phyloP scores from a whole-genome alignment of 2,797 vertebrate genomes.

The Halcyon chelicuti region DNA sequence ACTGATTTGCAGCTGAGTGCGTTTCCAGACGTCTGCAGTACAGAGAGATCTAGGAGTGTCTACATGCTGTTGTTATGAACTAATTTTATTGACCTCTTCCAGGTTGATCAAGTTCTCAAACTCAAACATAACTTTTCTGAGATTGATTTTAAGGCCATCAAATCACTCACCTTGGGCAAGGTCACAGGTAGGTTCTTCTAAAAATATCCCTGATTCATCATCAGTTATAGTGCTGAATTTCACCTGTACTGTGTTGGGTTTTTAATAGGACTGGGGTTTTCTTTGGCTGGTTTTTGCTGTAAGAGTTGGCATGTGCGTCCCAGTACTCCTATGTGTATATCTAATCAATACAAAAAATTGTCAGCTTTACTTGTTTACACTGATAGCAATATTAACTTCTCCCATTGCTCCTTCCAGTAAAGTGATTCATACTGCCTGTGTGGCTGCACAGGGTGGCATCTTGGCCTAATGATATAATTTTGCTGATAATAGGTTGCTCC shows the following conservation, averaged over 20 bases:
- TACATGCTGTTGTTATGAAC: background rate
- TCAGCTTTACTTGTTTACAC: background rate
- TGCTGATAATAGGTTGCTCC: background rate
- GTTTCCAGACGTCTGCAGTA: background rate
- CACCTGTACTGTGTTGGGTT: background rate
- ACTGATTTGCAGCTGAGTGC: background rate
- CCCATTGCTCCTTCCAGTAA: background rate
- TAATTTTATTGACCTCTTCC: constrained; percentile 57
- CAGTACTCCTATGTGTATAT: background rate
- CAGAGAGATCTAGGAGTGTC: background rate
- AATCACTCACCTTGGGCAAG: constrained; percentile 92
- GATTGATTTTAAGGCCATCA: constrained; percentile 86
- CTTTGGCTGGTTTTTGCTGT: background rate
- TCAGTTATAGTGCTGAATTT: background rate
- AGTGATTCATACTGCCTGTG: background rate
- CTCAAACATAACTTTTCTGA: constrained; percentile 92
- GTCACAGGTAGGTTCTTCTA: constrained; percentile 85
- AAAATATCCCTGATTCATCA: background rate
- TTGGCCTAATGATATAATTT: background rate
- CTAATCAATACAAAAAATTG: background rate
- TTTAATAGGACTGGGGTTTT: background rate
- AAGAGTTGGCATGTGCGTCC: background rate
- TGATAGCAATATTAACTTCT: background rate
- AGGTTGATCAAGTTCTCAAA: constrained; percentile 92
- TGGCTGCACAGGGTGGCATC: background rate